Percentiles rank a stretch among this genome's conserved stretches.
These are phyloP conservation scores for Camponotus vicinus DNA, from an alignment of 1,140 invertebrate genomes.

Conservation along the genomic window DNA sequence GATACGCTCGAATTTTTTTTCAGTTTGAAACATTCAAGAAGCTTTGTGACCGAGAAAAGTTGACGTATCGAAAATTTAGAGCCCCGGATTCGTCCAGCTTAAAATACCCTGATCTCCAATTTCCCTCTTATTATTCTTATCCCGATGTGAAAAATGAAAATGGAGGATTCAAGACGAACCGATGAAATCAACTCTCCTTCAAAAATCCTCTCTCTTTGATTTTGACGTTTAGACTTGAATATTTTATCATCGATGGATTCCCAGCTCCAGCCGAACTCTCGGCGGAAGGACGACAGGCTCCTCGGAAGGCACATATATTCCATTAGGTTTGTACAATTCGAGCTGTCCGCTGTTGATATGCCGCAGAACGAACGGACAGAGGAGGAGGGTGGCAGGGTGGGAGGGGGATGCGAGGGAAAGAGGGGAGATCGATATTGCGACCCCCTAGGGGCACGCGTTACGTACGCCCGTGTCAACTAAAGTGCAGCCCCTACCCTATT, in stretches of 20 bases:
- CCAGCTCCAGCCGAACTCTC: background rate
- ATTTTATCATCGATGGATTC: conserved; percentile 22
- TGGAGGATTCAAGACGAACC: background rate
- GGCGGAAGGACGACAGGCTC: conserved; percentile 12
- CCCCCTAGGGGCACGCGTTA: conserved; percentile 72
- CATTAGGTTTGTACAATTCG: conserved; percentile 56
- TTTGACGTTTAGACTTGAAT: conserved; percentile 9
- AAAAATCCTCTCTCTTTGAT: background rate
- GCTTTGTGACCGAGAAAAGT: background rate
- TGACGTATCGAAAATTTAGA: background rate
- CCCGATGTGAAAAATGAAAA: background rate
- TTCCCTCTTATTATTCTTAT: background rate
- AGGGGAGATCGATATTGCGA: conserved; percentile 72
- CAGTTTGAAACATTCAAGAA: background rate
- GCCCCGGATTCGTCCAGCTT: background rate
- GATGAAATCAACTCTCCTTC: background rate
- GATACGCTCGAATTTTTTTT: background rate
- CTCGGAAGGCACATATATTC: conserved; percentile 26
- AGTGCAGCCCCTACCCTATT: conserved; percentile 58
- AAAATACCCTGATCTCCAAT: background rate
- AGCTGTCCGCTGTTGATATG: conserved; percentile 61
- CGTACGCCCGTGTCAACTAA: conserved; percentile 68
- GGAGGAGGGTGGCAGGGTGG: background rate
- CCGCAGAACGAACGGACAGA: conserved; percentile 28
- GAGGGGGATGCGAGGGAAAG: conserved; percentile 28